Percentiles rank a stretch among this genome's conserved stretches.
These are phyloP conservation scores for Neomorphus geoffroyi DNA, from an alignment of 2,797 vertebrate species.

Conservation along the genomic window DNA sequence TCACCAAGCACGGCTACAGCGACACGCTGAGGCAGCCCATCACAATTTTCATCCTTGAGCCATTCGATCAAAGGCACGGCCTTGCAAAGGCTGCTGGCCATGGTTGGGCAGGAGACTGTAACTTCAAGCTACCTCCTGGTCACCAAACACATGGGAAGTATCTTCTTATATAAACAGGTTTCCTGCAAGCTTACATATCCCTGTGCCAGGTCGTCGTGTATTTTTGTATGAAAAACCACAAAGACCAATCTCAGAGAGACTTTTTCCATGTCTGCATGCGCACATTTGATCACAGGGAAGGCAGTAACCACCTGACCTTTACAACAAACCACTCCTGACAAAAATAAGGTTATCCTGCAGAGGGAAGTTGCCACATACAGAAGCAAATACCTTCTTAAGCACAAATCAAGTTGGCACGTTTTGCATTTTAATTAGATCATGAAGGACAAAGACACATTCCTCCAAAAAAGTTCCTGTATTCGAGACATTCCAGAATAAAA, in stretches of 20 bases:
- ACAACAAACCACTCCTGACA: not conserved
- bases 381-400: not conserved
- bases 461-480: not conserved
- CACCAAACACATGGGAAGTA: not conserved
- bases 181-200: not conserved
- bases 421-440: not conserved
- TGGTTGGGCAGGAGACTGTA: not conserved
- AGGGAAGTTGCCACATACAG: not conserved
- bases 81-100: not conserved
- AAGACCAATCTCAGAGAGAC: not conserved
- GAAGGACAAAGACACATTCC: not conserved
- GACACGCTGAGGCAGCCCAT: fast-evolving
- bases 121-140: not conserved
- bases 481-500: not conserved
- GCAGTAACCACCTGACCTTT: not conserved
- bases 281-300: not conserved
- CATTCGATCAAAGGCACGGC: not conserved
- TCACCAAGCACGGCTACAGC: not conserved
- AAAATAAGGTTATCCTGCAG: not conserved
- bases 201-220: not conserved
- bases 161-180: not conserved
- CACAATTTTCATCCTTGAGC: not conserved
- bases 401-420: not conserved
- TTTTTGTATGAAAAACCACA: not conserved
- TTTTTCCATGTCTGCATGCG: not conserved